phyloP scores from a whole-genome alignment of 2,113 vertebrate species.

The Oncorhynchus masou region DNA sequence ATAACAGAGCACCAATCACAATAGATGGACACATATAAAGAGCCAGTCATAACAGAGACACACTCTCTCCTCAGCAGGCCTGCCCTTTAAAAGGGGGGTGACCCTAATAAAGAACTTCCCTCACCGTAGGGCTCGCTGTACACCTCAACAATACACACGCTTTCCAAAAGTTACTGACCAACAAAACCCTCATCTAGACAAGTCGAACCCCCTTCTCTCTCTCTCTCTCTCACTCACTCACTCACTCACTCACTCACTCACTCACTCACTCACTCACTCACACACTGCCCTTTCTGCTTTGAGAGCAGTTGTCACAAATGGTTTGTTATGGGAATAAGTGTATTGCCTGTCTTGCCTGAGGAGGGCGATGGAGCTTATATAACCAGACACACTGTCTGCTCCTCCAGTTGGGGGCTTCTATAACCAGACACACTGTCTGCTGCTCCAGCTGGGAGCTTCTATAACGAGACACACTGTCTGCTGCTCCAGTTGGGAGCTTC shows the following conservation, averaged over 20 bases:
- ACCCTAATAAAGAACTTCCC: background rate
- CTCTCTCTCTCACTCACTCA: too few species aligned
- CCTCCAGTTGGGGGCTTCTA: background rate
- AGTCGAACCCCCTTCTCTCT: too few species aligned
- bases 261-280: too few species aligned
- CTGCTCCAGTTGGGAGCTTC: too few species aligned
- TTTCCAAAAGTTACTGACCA: background rate
- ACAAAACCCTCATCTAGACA: background rate
- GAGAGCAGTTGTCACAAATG: too few species aligned
- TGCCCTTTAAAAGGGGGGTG: conserved; percentile 17
- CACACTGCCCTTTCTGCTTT: background rate
- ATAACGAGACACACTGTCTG: too few species aligned
- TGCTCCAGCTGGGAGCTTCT: too few species aligned
- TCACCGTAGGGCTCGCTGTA: conserved; percentile 26
- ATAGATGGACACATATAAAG: conserved; percentile 40
- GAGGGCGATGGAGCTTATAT: conserved; percentile 51
- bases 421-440: too few species aligned
- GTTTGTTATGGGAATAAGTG: conserved; percentile 7
- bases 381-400: background rate
- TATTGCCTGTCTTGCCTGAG: conserved; percentile 46
- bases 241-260: too few species aligned
- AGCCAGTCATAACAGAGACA: conserved; percentile 61
- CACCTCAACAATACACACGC: background rate
- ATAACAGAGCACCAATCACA: conserved; percentile 60
- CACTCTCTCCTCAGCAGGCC: conserved; percentile 50